Conservation (phyloP, 2,797 vertebrate genomes). For the Paramormyrops hopkinsi region DNA sequence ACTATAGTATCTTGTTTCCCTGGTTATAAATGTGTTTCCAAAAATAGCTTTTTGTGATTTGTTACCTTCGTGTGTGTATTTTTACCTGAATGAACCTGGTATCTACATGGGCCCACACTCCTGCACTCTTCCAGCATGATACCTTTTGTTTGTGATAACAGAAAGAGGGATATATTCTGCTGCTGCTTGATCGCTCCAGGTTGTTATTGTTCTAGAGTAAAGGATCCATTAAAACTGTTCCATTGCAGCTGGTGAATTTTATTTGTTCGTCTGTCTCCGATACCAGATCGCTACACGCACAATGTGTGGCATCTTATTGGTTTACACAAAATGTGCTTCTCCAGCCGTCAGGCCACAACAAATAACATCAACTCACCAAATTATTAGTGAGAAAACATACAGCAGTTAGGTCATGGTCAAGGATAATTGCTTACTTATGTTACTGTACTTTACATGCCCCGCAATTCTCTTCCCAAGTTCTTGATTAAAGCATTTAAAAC, state of each 20-base stretch:
- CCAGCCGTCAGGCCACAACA: not conserved
- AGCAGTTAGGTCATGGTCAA: not conserved
- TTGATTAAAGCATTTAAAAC: not conserved
- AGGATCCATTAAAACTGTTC: not conserved
- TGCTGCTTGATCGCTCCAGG: not conserved
- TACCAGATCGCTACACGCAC: not conserved
- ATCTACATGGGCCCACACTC: not conserved
- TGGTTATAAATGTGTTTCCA: not conserved
- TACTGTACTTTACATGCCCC: not conserved
- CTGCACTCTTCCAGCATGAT: not conserved
- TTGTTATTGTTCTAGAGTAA: not conserved
- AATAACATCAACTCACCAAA: not conserved
- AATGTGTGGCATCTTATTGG: not conserved
- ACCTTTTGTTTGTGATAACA: not conserved
- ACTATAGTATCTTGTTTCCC: not conserved
- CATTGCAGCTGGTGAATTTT: not conserved
- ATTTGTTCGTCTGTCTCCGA: not conserved
- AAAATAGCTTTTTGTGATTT: not conserved
- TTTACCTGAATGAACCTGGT: not conserved
- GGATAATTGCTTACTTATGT: not conserved
- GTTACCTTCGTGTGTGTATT: not conserved
- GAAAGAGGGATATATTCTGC: not conserved
- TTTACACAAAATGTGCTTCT: not conserved
- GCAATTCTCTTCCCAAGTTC: not conserved
- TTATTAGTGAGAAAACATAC: not conserved